A percentile compares a stretch with the other conserved stretches of the same genome.
phyloP scores from a whole-genome alignment of 2,888 invertebrate genomes.

The Vanessa cardui region DNA sequence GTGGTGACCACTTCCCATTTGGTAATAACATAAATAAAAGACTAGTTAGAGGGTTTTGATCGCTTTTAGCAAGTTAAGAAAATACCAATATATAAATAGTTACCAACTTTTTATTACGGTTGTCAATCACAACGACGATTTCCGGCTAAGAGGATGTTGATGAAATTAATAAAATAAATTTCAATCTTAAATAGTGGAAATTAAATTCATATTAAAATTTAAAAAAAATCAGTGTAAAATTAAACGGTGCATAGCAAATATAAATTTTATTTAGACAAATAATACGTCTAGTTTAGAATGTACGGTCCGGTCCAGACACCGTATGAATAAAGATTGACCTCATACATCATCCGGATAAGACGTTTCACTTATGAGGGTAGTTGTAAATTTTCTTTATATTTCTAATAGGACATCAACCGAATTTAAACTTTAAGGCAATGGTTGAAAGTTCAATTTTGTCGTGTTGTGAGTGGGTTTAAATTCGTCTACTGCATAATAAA shows the following conservation, averaged over 20 bases:
- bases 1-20: too few relatives aligned
- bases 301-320: slow-evolving; percentile 50
- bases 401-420: background rate
- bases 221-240: background rate
- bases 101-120: too few relatives aligned
- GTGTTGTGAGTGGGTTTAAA: background rate
- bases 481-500: slow-evolving; percentile 18
- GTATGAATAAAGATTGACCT: slow-evolving; percentile 68
- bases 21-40: too few relatives aligned
- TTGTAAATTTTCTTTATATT: slow-evolving; percentile 64
- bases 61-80: too few relatives aligned
- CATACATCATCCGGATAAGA: slow-evolving; percentile 67
- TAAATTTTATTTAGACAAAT: slow-evolving; percentile 64
- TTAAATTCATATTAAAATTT: background rate
- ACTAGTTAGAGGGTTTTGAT: too few relatives aligned
- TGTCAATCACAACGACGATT: too few relatives aligned
- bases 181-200: too few relatives aligned
- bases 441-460: slow-evolving; percentile 12
- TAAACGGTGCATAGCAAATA: slow-evolving; percentile 19
- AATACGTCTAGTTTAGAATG: slow-evolving; percentile 49
- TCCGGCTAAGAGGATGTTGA: too few relatives aligned
- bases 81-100: too few relatives aligned
- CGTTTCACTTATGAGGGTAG: slow-evolving; percentile 69
- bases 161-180: too few relatives aligned
- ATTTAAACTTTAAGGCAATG: slow-evolving; percentile 22